phyloP scores from a whole-genome alignment of 1,140 invertebrate species.

The Papilio polyxenes region DNA sequence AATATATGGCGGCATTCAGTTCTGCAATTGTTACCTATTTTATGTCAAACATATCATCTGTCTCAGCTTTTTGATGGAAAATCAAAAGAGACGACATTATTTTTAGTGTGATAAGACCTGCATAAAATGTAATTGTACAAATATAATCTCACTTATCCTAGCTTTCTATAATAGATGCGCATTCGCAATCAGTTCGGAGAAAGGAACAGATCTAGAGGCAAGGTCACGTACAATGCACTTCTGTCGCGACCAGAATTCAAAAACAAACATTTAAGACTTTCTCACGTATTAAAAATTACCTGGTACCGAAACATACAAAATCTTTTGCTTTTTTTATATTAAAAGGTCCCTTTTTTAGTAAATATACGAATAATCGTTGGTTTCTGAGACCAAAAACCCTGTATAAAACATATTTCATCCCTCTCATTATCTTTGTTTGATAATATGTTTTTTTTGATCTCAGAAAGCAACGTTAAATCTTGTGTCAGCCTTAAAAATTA shows the following conservation, averaged over 20 bases:
- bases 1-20: neutral
- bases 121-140: neutral
- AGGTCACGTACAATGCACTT: neutral
- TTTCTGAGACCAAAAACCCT: too few relatives aligned
- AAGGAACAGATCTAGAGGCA: neutral
- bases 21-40: neutral
- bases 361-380: too few relatives aligned
- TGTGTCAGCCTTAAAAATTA: neutral
- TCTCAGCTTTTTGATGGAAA: too few relatives aligned
- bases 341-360: too few relatives aligned
- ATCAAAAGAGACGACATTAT: neutral
- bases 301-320: neutral
- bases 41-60: too few relatives aligned
- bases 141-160: neutral
- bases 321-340: neutral
- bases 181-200: conserved; percentile 1
- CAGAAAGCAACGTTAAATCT: too few relatives aligned
- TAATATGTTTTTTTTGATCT: too few relatives aligned
- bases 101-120: neutral
- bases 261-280: conserved; percentile 12
- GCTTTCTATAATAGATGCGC: conserved; percentile 15
- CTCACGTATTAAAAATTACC: neutral
- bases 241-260: neutral
- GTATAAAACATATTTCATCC: too few relatives aligned
- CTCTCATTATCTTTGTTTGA: too few relatives aligned